Base-by-base conservation (phyloP, 1,140 invertebrate genomes). In the Brachionus manjavacas region DNA sequence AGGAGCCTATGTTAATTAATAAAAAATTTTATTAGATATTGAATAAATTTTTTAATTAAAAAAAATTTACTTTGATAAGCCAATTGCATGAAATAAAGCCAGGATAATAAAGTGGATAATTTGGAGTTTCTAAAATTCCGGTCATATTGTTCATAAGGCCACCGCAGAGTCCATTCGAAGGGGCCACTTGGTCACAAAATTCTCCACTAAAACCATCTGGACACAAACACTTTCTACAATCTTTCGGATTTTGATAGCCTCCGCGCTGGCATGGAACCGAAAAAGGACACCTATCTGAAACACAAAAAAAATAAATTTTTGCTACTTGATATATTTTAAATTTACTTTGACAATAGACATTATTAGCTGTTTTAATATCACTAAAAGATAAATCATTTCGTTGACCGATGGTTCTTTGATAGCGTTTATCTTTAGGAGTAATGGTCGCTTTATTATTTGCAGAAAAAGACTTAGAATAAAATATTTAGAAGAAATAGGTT, bases 361-460 rank as follows among this genome's bases (percentile, higher is more conserved):
- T 39, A 76, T 84, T 84, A 14, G 60, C 46, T 60, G 66, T 25
- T 31, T 76, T 76, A 52, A 55, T 46, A 66, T 84, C 83, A 78
- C 60, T 74, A 66, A 84, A 84, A 14, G 83, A 52, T 23, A 72
- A 31, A 52, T 72, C 31, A 23, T 23, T 28, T 23, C 70, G n/a
- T 84, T 84, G 66, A 12, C 83, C 70, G n/a, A 84, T 84, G 23
- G 70, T 84, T 66, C 72, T 41, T 84, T 74, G 46, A 20, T 84
- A 74, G 52, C 68, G 9, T 39, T 14, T 60, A 35, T 84, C 83
- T 23, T 64, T 74, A 11, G 83, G 68, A 9, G 25, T 39, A 31
- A 84, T 84, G 35, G 83, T 84, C 0, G 49, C 68, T n/a, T 74
- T 55, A 16, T 23, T n/a, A 46, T 84, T 84, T 1, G 43, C 28